Conservation (phyloP, 2,113 vertebrate species). For the Aptenodytes patagonicus region DNA sequence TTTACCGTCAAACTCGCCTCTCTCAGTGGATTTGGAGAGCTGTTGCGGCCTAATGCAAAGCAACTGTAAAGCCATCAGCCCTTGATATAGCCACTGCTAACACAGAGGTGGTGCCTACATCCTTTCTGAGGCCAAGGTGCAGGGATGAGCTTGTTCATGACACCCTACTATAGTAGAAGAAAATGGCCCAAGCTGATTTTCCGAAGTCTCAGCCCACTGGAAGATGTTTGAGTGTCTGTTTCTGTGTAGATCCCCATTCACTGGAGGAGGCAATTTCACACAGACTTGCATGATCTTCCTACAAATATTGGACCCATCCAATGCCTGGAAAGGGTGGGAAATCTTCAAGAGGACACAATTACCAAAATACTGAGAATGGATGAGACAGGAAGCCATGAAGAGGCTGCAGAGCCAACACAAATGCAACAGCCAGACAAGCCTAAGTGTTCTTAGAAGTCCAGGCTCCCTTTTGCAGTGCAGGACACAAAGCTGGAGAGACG, state of each 20-base stretch:
- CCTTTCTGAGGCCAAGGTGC: neutral
- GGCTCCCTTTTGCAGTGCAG: neutral
- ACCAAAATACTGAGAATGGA: neutral
- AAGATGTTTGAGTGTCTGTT: neutral
- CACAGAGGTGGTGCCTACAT: neutral
- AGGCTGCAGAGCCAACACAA: neutral
- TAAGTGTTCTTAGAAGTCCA: neutral
- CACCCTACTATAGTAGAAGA: rapidly evolving
- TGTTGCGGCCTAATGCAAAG: neutral
- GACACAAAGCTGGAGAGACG: neutral
- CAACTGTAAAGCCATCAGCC: neutral
- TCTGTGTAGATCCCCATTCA: neutral
- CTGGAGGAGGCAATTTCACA: neutral
- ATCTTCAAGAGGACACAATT: neutral
- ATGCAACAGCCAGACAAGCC: neutral
- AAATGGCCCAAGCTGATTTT: neutral
- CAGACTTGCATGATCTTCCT: neutral
- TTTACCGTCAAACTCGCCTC: neutral
- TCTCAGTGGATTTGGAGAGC: neutral
- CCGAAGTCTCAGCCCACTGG: neutral
- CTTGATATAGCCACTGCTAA: neutral
- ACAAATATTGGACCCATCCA: neutral
- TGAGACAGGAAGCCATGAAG: neutral
- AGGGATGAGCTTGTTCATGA: neutral
- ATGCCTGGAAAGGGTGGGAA: neutral